These are phyloP conservation scores for Pleuronectes platessa DNA, from an alignment of 2,113 vertebrate species.

Conservation along the genomic window DNA sequence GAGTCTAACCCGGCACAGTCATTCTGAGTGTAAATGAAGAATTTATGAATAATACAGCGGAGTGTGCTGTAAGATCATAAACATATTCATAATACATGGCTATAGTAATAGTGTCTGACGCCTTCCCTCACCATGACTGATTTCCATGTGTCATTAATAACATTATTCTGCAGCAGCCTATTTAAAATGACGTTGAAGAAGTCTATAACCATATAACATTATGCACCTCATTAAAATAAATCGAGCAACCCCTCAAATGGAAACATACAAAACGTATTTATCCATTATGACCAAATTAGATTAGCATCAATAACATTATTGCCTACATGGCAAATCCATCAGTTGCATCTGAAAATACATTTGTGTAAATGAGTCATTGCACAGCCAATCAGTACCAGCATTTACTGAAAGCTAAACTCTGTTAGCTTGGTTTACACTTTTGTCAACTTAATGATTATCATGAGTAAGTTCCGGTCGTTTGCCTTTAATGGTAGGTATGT, in stretches of 20 bases:
- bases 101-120: background rate
- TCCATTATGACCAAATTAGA: no score
- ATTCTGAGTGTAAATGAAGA: background rate
- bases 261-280: background rate
- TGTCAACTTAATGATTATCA: no score
- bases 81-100: slow-evolving; percentile 35
- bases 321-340: background rate
- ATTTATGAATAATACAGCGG: no score
- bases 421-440: no score
- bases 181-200: background rate
- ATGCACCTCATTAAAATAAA: background rate
- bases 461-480: no score
- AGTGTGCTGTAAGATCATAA: slow-evolving; percentile 18
- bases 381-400: background rate
- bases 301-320: background rate
- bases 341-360: background rate
- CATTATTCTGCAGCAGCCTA: no score
- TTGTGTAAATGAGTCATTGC: background rate
- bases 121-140: no score
- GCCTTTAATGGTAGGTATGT: no score
- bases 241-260: no score
- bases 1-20: background rate
- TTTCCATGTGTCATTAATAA: no score
- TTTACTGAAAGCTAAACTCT: no score
- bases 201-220: background rate